Evolutionary conservation across 2,888 invertebrate species (phyloP).

Genomic region (Temnothorax unifasciatus): DNA sequence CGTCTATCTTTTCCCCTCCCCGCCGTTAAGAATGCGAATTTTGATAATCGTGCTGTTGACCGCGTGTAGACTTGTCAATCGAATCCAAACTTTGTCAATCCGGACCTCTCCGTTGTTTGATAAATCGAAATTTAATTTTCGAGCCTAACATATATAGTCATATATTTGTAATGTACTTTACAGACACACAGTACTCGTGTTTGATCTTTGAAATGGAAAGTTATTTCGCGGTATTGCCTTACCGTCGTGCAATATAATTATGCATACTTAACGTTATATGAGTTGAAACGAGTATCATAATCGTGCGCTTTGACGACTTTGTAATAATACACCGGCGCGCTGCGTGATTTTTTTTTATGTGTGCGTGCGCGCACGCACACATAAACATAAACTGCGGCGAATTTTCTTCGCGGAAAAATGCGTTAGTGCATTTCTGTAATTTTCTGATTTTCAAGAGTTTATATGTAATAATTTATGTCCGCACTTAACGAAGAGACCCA

Average conservation of each 20-base stretch:
- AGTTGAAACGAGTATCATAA: slow-evolving; percentile 40
- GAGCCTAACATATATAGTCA: slow-evolving; percentile 47
- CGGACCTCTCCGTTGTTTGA: neutral
- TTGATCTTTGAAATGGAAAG: slow-evolving; percentile 63
- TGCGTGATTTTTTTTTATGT: neutral
- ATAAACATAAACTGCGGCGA: slow-evolving; percentile 3
- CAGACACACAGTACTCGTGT: slow-evolving; percentile 49
- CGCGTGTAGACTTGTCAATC: neutral
- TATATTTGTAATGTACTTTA: slow-evolving; percentile 55
- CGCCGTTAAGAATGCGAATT: neutral
- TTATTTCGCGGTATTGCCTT: slow-evolving; percentile 57
- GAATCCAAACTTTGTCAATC: slow-evolving; percentile 6
- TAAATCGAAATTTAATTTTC: slow-evolving; percentile 13
- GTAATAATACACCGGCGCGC: neutral
- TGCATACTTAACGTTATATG: slow-evolving; percentile 37
- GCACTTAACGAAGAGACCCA: slow-evolving; percentile 62
- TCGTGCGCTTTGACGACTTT: slow-evolving; percentile 28
- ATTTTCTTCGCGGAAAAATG: slow-evolving; percentile 35
- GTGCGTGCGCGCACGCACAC: neutral
- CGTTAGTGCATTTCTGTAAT: slow-evolving; percentile 60
- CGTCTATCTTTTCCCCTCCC: neutral
- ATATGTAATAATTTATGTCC: slow-evolving; percentile 67
- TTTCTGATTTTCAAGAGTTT: slow-evolving; percentile 65
- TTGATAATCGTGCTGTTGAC: neutral
- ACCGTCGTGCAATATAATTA: slow-evolving; percentile 66